phyloP scores from a whole-genome alignment of 2,113 vertebrate genomes.

The Tetrax tetrax region DNA sequence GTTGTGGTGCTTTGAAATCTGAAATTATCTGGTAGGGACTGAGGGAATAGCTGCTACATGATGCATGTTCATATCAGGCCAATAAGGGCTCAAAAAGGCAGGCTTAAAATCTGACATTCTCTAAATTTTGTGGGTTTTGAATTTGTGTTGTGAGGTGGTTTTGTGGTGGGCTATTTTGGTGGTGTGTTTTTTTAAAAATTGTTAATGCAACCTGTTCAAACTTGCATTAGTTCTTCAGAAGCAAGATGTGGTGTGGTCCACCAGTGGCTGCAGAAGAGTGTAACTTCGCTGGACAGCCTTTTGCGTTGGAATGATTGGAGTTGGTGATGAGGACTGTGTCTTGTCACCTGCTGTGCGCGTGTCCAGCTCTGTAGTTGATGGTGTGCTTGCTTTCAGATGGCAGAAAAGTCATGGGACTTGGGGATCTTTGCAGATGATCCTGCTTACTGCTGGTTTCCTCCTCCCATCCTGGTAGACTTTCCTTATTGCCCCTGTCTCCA shows the following conservation, averaged over 20 bases:
- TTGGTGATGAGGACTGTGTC: background rate
- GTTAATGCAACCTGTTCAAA: background rate
- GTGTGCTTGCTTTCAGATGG: background rate
- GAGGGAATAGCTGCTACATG: background rate
- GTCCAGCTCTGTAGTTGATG: background rate
- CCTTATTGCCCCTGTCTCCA: background rate
- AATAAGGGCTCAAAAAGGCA: background rate
- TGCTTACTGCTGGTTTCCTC: background rate
- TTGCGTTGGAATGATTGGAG: accelerated
- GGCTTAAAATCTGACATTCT: background rate
- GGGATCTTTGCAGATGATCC: background rate
- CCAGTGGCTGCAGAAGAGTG: background rate
- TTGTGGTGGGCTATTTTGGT: background rate
- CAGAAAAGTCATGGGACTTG: background rate
- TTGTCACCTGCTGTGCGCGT: accelerated
- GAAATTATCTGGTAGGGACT: background rate
- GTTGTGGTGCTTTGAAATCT: background rate
- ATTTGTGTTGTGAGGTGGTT: background rate
- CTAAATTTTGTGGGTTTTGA: background rate
- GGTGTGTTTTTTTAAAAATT: too few species aligned
- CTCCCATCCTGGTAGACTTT: background rate
- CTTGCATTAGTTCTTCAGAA: background rate
- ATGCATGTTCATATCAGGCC: background rate
- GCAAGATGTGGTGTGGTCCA: background rate
- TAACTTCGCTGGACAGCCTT: background rate